A percentile compares a stretch with the other conserved stretches of the same genome.
Conservation (phyloP, 2,888 invertebrate genomes). For the Ophion costatus region DNA sequence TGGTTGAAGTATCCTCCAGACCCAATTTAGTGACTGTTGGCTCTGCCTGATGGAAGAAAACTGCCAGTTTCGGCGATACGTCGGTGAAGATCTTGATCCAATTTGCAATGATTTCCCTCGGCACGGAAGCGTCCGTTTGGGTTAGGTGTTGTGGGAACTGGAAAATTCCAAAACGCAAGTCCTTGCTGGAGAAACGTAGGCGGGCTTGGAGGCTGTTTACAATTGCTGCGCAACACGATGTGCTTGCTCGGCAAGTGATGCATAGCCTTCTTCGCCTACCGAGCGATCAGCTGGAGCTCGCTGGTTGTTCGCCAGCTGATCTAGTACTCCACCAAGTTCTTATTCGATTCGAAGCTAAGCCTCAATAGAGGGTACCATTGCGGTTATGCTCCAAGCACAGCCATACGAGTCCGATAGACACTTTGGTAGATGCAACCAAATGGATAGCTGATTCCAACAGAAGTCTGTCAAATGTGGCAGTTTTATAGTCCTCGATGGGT, state of each 20-base stretch:
- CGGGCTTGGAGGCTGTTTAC: too few species aligned
- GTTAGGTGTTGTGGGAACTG: background rate
- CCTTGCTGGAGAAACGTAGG: background rate
- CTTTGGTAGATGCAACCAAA: too few species aligned
- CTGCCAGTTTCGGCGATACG: background rate
- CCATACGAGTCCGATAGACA: too few species aligned
- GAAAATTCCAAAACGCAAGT: background rate
- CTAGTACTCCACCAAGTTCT: too few species aligned
- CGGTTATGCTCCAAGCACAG: too few species aligned
- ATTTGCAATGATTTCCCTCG: background rate
- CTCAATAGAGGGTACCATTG: too few species aligned
- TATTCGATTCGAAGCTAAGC: too few species aligned
- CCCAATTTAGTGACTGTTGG: background rate
- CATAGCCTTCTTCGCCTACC: background rate
- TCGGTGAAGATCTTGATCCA: background rate
- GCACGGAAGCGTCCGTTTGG: background rate
- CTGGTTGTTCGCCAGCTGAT: background rate
- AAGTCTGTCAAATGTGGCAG: background rate
- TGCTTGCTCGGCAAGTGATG: too few species aligned
- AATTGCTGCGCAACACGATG: too few species aligned
- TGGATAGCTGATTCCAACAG: background rate
- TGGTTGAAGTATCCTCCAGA: background rate
- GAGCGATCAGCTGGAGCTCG: background rate
- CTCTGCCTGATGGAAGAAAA: background rate
- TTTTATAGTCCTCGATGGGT: background rate